Base-by-base conservation (phyloP, 1,140 invertebrate species). In the Aphelenchoides fujianensis region DNA sequence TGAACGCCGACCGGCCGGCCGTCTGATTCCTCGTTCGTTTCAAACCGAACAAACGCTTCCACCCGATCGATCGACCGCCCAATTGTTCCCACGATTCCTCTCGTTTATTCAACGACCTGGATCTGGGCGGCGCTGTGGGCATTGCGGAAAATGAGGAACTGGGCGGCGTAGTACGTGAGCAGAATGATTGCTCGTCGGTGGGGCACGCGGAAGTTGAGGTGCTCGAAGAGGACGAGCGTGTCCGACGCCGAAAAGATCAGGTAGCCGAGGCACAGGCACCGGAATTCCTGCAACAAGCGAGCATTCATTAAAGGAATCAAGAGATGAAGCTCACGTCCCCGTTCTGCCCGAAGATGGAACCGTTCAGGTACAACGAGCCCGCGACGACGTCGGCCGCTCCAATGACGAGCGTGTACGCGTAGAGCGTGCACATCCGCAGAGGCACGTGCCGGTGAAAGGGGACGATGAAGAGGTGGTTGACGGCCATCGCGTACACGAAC, bases 111-210 rank as follows among this genome's bases (percentile, higher is more conserved):
- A 16, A 48, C 23, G 41, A 48, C 23, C 41, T 48, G 12, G 41
- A n/a, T n/a, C n/a, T n/a, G n/a, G n/a, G n/a, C 59, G 16, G 34
- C 36, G 1, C 23, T 66, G 12, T 23, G n/a, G 23, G 63, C 27
- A 37, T 66, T 66, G 63, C 53, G 9, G 28, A 68, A 68, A 16
- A 68, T 68, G 9, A 68, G 28, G 31, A 28, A 68, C 66, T 68
- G 66, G 7, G 66, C 66, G 16, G 16, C 54, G 31, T 67, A 68
- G 30, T 68, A 68, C n/a, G 66, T 64, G 9, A 63, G 31, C 2
- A 68, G n/a, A 30, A 68, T 64, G 48, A 68, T 9, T 63, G 23
- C 57, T 16, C 34, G 5, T 64, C 19, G 7, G 30, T 68, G 35
- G 12, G 66, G 66, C 31, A 68, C 12, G 12, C 7, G 12, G 9